Evolutionary conservation across 2,797 vertebrate species (phyloP), one percentile per base, ranked within the genome.

Genomic region (Hirundo rustica): DNA sequence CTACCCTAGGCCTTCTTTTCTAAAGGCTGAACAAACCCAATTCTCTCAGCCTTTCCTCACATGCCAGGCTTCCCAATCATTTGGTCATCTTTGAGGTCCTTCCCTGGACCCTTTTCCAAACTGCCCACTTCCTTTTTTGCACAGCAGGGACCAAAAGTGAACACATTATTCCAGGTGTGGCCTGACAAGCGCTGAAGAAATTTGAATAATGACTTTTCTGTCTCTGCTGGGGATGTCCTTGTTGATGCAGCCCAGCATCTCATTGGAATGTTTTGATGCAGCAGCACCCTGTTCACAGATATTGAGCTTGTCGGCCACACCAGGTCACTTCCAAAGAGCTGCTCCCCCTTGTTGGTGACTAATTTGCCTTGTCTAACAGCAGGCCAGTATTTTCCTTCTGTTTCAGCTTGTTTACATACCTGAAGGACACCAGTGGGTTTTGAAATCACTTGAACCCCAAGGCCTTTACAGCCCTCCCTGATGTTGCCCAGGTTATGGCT

Each of bases 161-260:
- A 1, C 19, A 16, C 3, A 7, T n/a, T n/a, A 26, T n/a, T 64
- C 32, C n/a, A 57, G 4, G 7, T 45, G 8, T 51, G 29, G 29
- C n/a, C 10, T 71, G 12, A 51, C 5, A 51, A 51, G 29, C 0
- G 0, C 32, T 51, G 7, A 21, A 25, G 11, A 27, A 15, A 15
- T 10, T 7, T 27, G 27, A 13, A 29, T 45, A 51, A 57, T 26
- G 13, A 25, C 36, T 70, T n/a, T 11, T 44, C 17, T 64, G 0
- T 61, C 40, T 22, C 40, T 74, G 27, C 21, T 38, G 27, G 11
- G 55, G 42, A 55, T 44, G 11, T 2, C 7, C 5, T 19, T 51
- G 20, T 34, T 58, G 58, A 40, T 65, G n/a, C 17, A 64, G 25
- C 32, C 27, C 27, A 68, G 10, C 16, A 38, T 51, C 2, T 6